Conservation (phyloP, 2,113 vertebrate species). For the Embiotoca jacksoni region DNA sequence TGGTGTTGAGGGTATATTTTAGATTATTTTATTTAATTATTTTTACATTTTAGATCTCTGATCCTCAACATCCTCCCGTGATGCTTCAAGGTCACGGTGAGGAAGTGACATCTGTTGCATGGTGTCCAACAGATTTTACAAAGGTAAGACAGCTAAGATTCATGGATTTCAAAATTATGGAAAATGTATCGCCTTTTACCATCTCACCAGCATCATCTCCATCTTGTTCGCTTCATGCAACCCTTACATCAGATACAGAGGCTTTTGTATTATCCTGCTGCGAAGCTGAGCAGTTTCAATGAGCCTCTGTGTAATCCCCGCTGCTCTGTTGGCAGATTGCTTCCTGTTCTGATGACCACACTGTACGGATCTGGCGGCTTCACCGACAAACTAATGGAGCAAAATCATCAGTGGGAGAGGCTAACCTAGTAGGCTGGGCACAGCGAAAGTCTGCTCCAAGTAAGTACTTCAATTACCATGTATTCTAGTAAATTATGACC, state of each 20-base stretch:
- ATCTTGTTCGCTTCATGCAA: too few relatives aligned
- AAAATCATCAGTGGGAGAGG: constrained; percentile 74
- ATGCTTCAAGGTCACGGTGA: constrained; percentile 92
- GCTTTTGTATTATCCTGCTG: constrained; percentile 1
- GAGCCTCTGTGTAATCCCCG: constrained; percentile 26
- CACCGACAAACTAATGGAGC: constrained; percentile 73
- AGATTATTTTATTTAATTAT: neutral
- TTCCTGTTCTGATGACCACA: constrained; percentile 98
- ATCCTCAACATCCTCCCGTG: constrained; percentile 87
- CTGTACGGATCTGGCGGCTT: constrained; percentile 93
- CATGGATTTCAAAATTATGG: too few relatives aligned
- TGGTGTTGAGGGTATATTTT: neutral
- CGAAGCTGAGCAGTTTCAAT: constrained; percentile 29
- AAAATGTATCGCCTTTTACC: too few relatives aligned
- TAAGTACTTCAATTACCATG: neutral
- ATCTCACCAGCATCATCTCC: too few relatives aligned
- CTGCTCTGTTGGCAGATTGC: constrained; percentile 87
- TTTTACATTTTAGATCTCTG: constrained; percentile 85
- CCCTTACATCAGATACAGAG: neutral
- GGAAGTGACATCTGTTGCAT: constrained; percentile 95
- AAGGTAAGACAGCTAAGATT: constrained; percentile 84
- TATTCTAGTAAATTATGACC: constrained; percentile 69
- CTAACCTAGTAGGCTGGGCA: constrained; percentile 88
- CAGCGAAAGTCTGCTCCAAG: constrained; percentile 78
- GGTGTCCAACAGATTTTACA: constrained; percentile 96